A percentile compares a stretch with the other conserved stretches of the same genome.
Conservation (phyloP, 2,888 invertebrate species). For the Mesochorus sp. region DNA sequence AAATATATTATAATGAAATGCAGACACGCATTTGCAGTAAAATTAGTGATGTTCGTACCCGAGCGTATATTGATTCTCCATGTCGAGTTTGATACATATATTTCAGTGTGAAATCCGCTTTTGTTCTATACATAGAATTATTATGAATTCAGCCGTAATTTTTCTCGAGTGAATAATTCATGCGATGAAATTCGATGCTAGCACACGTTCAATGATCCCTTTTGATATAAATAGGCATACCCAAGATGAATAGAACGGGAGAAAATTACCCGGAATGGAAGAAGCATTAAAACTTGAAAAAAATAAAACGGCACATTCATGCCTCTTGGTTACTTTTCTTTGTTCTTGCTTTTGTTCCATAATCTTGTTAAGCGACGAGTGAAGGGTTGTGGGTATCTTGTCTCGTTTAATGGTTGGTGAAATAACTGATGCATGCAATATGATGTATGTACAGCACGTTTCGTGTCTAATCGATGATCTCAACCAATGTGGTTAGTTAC, state of each 20-base stretch:
- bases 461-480: slow-evolving; percentile 35
- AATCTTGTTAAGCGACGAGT: too few relatives aligned
- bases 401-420: slow-evolving; percentile 21
- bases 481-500: slow-evolving; percentile 30
- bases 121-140: background rate
- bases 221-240: background rate
- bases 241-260: slow-evolving; percentile 13
- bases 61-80: background rate
- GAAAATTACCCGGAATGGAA: too few relatives aligned
- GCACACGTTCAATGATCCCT: background rate
- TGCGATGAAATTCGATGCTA: background rate
- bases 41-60: background rate
- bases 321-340: too few relatives aligned
- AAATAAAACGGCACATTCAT: too few relatives aligned
- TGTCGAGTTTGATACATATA: background rate
- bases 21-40: background rate
- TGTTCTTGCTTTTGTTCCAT: too few relatives aligned
- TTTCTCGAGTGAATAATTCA: background rate
- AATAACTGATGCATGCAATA: background rate
- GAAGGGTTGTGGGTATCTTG: too few relatives aligned
- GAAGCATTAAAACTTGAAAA: too few relatives aligned
- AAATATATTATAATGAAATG: background rate
- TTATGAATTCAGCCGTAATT: background rate
- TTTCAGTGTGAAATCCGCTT: background rate
- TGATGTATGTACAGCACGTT: background rate